phyloP scores from a whole-genome alignment of 2,888 invertebrate species.

The Drosophila anomalata region DNA sequence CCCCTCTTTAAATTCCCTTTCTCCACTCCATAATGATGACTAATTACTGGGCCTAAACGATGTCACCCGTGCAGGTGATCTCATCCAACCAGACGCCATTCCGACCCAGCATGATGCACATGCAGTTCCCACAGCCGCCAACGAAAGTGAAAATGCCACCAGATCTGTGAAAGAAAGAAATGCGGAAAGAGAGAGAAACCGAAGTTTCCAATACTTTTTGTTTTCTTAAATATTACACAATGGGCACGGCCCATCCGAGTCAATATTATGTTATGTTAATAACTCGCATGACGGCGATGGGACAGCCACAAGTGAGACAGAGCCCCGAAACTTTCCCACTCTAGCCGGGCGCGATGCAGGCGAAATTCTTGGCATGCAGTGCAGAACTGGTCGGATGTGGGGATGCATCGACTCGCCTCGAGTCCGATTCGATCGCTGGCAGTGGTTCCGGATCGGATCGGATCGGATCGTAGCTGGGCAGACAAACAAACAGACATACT shows the following conservation, averaged over 20 bases:
- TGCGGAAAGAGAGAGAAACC: slow-evolving; percentile 48
- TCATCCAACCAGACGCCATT: slow-evolving; percentile 28
- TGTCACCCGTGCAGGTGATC: slow-evolving; percentile 44
- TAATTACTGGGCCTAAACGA: slow-evolving; percentile 45
- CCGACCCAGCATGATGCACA: slow-evolving; percentile 36
- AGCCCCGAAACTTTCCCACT: slow-evolving; percentile 35
- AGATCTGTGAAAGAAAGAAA: slow-evolving; percentile 30
- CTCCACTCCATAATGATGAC: slow-evolving; percentile 39
- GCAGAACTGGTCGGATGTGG: slow-evolving; percentile 67
- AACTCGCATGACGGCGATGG: slow-evolving; percentile 40
- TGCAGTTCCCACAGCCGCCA: slow-evolving; percentile 56
- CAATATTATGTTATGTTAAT: slow-evolving; percentile 55
- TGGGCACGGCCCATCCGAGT: slow-evolving; percentile 51
- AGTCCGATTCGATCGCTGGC: slow-evolving; percentile 42
- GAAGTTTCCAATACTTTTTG: slow-evolving; percentile 42
- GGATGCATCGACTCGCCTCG: slow-evolving; percentile 47
- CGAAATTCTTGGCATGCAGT: slow-evolving; percentile 65
- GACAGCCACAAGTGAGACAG: slow-evolving; percentile 28
- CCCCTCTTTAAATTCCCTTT: slow-evolving; percentile 17
- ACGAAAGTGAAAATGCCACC: slow-evolving; percentile 65
- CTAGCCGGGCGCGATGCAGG: slow-evolving; percentile 20
- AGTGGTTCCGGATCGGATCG: slow-evolving; percentile 44
- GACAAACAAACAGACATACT: slow-evolving; percentile 40
- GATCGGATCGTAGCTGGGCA: slow-evolving; percentile 7
- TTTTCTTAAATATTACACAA: slow-evolving; percentile 68